Percentiles rank a stretch among this genome's conserved stretches.
Conservation (phyloP, 2,113 vertebrate genomes). For the Sardina pilchardus region DNA sequence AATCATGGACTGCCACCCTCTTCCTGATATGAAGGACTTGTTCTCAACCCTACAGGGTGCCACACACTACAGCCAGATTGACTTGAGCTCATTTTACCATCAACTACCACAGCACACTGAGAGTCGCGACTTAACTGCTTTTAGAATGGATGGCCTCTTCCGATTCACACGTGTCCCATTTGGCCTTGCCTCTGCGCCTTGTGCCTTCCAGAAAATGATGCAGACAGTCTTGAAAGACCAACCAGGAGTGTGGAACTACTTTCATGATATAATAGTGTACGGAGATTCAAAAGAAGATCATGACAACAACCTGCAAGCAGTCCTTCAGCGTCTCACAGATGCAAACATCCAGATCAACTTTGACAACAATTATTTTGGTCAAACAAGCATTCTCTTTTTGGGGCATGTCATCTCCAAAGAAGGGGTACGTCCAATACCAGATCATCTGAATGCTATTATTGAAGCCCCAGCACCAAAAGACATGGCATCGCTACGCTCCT, state of each 20-base stretch:
- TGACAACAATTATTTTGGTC: not conserved
- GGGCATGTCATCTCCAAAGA: too few relatives aligned
- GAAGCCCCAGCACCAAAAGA: not conserved
- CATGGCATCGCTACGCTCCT: not conserved
- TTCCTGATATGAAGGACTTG: constrained; percentile 35
- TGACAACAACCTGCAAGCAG: not conserved
- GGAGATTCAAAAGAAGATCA: not conserved
- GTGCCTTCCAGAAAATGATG: not conserved
- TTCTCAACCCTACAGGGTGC: constrained; percentile 30
- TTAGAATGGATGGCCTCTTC: too few relatives aligned
- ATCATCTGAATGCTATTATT: too few relatives aligned
- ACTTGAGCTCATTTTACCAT: constrained; percentile 26
- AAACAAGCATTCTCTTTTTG: not conserved
- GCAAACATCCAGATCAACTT: not conserved
- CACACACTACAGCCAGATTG: constrained; percentile 35
- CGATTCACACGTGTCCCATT: too few relatives aligned
- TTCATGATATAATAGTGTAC: too few relatives aligned
- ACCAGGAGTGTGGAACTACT: too few relatives aligned
- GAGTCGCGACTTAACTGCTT: not conserved
- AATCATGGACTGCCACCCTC: constrained; percentile 31
- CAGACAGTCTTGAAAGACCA: too few relatives aligned
- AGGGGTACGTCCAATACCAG: too few relatives aligned
- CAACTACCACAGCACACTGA: constrained; percentile 15
- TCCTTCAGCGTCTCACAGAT: not conserved
- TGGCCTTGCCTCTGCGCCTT: not conserved